Base-by-base conservation (phyloP, 2,113 vertebrate species). In the Macrotus californicus region DNA sequence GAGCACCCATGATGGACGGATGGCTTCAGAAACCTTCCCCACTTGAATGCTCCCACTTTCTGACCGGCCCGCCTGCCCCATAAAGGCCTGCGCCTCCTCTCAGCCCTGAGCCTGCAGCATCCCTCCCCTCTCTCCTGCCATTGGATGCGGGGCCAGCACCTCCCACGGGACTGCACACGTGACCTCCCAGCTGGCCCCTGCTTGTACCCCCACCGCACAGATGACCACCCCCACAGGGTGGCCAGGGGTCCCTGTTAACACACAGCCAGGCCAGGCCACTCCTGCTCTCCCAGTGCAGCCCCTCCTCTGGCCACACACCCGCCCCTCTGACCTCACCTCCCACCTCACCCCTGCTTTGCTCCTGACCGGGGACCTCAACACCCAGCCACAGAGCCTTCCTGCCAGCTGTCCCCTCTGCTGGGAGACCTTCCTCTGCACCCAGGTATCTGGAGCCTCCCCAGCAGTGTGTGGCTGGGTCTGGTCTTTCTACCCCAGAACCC, bases 101-200 rank as follows among this genome's bases (percentile, higher is more conserved):
- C 10, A 0, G n/a, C n/a, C 6, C 11, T 0, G 2, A 34, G 50
- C 77, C 89, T 1, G 14, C 43, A n/a, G 80, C 43, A 29, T 1
- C 21, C 46, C 2, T 0, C 19, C 29, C 15, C 54, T 12, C 31
- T 29, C 61, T 11, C 29, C 59, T 3, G 3, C 19, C 26, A 14
- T 31, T 39, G 29, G 15, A 21, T 3, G 4, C 54, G 6, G 12
- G 69, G 13, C 3, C 69, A 76, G 56, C 43, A 6, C 0, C 73
- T 3, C 7, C 6, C 46, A 4, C 26, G 36, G 6, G 13, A 3
- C 5, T 3, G 11, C 12, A 18, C 8, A 2, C 5, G 3, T 7
- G 1, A 12, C 8, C 76, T 48, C 61, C 8, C 75, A 4, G 31
- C 29, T 6, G n/a, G 48, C 7, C 61, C 90, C 83, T 16, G 10